These are phyloP conservation scores for Vireo altiloquus DNA, from an alignment of 2,113 vertebrate genomes.

Conservation along the genomic window DNA sequence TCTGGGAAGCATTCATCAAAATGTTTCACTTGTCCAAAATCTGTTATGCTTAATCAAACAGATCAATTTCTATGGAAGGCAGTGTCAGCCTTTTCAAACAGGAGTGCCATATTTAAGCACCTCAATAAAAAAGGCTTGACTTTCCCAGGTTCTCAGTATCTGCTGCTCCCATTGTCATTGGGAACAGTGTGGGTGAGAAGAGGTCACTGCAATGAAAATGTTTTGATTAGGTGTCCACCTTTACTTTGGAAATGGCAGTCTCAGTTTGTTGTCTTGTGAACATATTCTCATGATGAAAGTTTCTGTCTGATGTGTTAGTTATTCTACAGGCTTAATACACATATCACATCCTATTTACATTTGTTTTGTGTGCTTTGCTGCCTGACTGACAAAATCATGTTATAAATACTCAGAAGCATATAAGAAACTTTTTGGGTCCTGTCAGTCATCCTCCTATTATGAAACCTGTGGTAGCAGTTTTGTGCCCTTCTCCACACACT, in stretches of 20 bases:
- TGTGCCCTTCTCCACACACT: not conserved
- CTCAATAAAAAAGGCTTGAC: not conserved
- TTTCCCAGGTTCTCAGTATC: not conserved
- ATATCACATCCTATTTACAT: not conserved
- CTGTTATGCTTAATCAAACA: not conserved
- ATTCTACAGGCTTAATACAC: not conserved
- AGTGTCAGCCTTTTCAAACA: not conserved
- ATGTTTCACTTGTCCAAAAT: not conserved
- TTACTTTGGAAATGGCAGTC: not conserved
- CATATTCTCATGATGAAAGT: not conserved
- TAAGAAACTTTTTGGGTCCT: not conserved
- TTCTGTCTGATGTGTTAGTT: not conserved
- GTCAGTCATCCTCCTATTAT: not conserved
- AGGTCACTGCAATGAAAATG: not conserved
- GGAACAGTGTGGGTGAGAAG: not conserved
- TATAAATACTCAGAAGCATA: not conserved
- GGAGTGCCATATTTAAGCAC: not conserved
- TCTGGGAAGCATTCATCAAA: conserved; percentile 31
- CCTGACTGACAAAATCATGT: not conserved
- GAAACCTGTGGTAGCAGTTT: not conserved
- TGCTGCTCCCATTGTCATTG: not conserved
- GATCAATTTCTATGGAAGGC: not conserved
- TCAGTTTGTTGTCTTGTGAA: not conserved
- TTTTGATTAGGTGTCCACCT: not conserved
- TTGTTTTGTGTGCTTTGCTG: not conserved